Conservation (phyloP, 1,140 invertebrate species). For the Proales similis region DNA sequence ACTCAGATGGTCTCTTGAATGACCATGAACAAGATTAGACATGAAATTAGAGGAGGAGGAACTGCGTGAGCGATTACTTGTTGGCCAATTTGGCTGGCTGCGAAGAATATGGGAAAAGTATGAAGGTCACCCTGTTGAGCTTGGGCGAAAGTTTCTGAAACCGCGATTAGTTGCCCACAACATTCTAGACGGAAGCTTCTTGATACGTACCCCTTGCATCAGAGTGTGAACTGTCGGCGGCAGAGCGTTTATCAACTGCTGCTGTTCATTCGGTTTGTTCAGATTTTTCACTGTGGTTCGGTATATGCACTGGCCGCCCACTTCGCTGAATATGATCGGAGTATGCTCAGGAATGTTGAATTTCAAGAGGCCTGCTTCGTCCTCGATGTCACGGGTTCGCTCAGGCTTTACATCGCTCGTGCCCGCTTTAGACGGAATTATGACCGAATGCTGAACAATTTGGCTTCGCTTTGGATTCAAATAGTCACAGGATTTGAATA, state of each 20-base stretch:
- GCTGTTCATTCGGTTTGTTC: constrained; percentile 85
- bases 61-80: neutral
- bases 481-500: neutral
- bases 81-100: constrained; percentile 33
- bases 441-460: constrained; percentile 7
- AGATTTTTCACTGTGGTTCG: constrained; percentile 82
- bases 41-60: neutral
- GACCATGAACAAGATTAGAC: neutral
- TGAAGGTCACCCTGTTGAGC: constrained; percentile 95
- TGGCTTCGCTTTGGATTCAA: constrained; percentile 8
- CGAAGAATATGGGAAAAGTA: constrained; percentile 76
- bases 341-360: constrained; percentile 76
- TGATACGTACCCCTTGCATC: constrained; percentile 60
- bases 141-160: constrained; percentile 76
- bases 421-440: constrained; percentile 41
- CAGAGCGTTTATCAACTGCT: constrained; percentile 83
- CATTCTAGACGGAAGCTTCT: constrained; percentile 1
- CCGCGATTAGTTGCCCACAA: neutral
- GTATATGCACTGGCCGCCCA: constrained; percentile 84
- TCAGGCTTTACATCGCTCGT: constrained; percentile 39
- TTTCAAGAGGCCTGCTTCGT: constrained; percentile 17
- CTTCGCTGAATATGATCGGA: constrained; percentile 88
- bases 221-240: constrained; percentile 90
- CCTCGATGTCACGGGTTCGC: constrained; percentile 56
- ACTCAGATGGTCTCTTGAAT: constrained; percentile 78